Conservation (phyloP, 2,888 invertebrate genomes). For the Crossocerus cetratus region DNA sequence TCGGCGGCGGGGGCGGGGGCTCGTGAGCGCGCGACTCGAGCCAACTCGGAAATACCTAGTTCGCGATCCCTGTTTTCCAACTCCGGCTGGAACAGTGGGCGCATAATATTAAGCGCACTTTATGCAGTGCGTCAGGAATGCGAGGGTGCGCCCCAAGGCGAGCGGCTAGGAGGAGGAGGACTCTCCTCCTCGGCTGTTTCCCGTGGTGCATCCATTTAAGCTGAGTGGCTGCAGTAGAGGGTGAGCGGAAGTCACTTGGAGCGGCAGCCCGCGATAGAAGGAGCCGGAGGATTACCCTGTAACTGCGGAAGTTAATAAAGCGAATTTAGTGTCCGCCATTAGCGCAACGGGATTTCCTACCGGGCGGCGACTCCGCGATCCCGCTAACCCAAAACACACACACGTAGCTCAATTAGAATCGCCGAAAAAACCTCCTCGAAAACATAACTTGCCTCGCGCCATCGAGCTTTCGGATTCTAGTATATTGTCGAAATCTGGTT, state of each 20-base stretch:
- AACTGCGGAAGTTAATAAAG: constrained; percentile 68
- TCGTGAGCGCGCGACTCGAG: neutral
- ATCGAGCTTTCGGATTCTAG: neutral
- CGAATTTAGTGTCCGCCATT: constrained; percentile 66
- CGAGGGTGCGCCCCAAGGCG: neutral
- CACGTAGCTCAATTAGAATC: neutral
- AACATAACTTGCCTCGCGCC: neutral
- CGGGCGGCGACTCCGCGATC: neutral
- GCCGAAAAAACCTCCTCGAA: constrained; percentile 4
- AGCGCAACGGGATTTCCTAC: constrained; percentile 37
- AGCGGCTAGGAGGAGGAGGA: constrained; percentile 1
- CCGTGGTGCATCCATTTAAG: constrained; percentile 52
- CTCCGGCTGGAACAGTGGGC: constrained; percentile 12
- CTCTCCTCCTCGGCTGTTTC: constrained; percentile 20
- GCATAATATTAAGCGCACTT: constrained; percentile 40
- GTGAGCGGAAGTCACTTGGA: constrained; percentile 53
- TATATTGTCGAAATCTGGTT: neutral
- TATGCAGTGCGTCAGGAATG: constrained; percentile 18
- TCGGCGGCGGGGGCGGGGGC: too few species aligned
- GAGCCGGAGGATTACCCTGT: constrained; percentile 39
- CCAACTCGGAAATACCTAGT: constrained; percentile 20
- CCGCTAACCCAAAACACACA: constrained; percentile 21
- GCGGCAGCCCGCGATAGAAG: constrained; percentile 31
- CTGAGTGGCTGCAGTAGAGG: constrained; percentile 48
- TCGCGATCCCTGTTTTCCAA: constrained; percentile 24